A percentile compares a stretch with the other conserved stretches of the same genome.
Evolutionary conservation across 1,140 invertebrate species (phyloP).

Genomic region (Neocloeon triangulifer): DNA sequence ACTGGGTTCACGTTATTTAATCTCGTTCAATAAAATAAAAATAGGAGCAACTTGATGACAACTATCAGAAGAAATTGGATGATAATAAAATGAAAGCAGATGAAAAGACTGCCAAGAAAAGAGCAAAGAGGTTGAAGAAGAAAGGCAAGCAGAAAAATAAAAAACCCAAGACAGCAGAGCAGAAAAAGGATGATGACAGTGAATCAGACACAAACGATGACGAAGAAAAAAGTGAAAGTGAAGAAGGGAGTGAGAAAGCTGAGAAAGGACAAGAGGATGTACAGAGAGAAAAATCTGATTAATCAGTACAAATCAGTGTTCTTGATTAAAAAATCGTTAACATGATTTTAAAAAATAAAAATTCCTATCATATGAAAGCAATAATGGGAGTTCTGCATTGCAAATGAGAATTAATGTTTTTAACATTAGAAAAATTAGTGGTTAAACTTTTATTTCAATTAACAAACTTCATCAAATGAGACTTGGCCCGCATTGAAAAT

Average conservation of each 20-base stretch:
- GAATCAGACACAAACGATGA: background rate
- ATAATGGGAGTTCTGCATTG: too few relatives aligned
- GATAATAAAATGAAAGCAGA: constrained; percentile 54
- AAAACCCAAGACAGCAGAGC: constrained; percentile 19
- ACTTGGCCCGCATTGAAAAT: too few relatives aligned
- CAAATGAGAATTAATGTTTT: too few relatives aligned
- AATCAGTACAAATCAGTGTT: too few relatives aligned
- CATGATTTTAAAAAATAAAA: too few relatives aligned
- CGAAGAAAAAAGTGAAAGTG: constrained; percentile 3
- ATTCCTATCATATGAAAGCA: too few relatives aligned
- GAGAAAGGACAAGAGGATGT: background rate
- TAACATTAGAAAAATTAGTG: too few relatives aligned
- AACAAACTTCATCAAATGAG: too few relatives aligned
- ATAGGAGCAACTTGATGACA: constrained; percentile 62
- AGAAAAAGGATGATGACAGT: constrained; percentile 11
- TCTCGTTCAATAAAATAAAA: too few relatives aligned
- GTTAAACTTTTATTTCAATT: too few relatives aligned
- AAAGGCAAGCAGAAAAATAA: constrained; percentile 35
- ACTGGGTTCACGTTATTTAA: background rate
- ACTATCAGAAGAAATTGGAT: constrained; percentile 60
- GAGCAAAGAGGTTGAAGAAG: constrained; percentile 58
- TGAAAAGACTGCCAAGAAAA: constrained; percentile 60
- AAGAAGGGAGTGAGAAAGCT: constrained; percentile 1
- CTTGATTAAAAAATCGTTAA: too few relatives aligned
- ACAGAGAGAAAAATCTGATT: background rate